phyloP scores from a whole-genome alignment of 2,888 invertebrate species.

The Carabus problematicus region DNA sequence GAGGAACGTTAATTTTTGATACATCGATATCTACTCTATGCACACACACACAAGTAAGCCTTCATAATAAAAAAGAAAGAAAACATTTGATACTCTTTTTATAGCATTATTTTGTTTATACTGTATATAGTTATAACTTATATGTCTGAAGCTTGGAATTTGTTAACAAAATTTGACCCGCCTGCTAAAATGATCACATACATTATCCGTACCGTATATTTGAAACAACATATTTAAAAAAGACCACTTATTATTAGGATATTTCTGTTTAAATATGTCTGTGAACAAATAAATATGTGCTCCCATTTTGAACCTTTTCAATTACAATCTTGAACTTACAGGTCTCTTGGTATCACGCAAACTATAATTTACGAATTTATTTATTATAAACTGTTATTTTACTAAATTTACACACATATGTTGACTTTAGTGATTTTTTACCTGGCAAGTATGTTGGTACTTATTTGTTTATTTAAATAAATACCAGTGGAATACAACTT shows the following conservation, averaged over 20 bases:
- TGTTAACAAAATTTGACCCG: slow-evolving; percentile 8
- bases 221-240: neutral
- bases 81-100: slow-evolving; percentile 31
- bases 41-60: slow-evolving; percentile 33
- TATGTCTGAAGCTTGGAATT: slow-evolving; percentile 11
- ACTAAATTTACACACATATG: too few relatives aligned
- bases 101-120: slow-evolving; percentile 31
- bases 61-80: slow-evolving; percentile 19
- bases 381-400: too few relatives aligned
- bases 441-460: too few relatives aligned
- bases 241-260: neutral
- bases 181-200: slow-evolving; percentile 1
- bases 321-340: too few relatives aligned
- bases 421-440: too few relatives aligned
- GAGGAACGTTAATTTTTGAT: slow-evolving; percentile 81
- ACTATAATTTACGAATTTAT: too few relatives aligned
- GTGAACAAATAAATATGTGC: slow-evolving; percentile 7
- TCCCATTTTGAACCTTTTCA: neutral
- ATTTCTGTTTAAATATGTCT: neutral
- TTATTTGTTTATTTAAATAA: too few relatives aligned
- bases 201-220: slow-evolving; percentile 1
- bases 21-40: slow-evolving; percentile 14
- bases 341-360: too few relatives aligned
- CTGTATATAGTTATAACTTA: slow-evolving; percentile 35
- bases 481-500: too few relatives aligned